Conservation (phyloP, 2,113 vertebrate genomes). For the Oreochromis aureus region DNA sequence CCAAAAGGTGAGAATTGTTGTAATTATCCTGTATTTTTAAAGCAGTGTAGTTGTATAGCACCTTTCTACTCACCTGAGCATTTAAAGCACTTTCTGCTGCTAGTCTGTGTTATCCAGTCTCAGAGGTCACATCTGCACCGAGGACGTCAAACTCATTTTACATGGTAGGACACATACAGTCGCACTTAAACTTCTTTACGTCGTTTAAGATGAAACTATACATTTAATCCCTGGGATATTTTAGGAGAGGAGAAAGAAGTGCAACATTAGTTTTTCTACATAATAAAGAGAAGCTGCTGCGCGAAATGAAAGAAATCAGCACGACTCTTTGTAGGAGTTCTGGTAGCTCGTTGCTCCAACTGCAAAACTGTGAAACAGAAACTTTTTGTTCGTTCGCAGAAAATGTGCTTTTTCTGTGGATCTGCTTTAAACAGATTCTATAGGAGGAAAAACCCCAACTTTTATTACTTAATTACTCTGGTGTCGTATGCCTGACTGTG, state of each 20-base stretch:
- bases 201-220: neutral
- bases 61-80: neutral
- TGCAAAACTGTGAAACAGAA: neutral
- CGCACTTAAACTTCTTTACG: accelerated
- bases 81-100: neutral
- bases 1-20: accelerated
- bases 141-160: accelerated
- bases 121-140: neutral
- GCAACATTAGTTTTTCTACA: accelerated
- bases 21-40: neutral
- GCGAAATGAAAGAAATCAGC: accelerated
- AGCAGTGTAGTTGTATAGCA: neutral
- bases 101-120: neutral
- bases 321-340: neutral
- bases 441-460: accelerated
- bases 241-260: neutral
- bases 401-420: neutral
- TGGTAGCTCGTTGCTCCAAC: neutral
- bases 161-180: accelerated
- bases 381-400: accelerated
- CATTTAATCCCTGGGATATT: neutral
- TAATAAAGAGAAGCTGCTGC: neutral
- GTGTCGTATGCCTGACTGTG: neutral
- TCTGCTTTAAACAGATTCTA: neutral
- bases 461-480: neutral